Conservation (phyloP, 64 coral and sea anemone species). For the Anthopleura sola region DNA sequence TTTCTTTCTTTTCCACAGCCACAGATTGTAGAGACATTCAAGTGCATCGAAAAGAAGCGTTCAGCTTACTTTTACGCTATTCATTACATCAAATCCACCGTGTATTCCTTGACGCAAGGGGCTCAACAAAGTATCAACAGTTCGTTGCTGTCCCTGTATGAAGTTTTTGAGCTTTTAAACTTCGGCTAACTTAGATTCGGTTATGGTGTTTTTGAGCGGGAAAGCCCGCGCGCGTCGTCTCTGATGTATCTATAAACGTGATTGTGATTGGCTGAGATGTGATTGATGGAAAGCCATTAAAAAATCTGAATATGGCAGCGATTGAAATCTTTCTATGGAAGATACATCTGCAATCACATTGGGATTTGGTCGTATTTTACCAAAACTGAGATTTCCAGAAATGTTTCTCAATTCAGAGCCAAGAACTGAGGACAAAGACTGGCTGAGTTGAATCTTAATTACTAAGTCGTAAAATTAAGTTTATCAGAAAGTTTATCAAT, state of each 20-base stretch:
- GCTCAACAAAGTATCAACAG: not conserved
- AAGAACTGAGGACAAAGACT: too few relatives aligned
- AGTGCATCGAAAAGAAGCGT: constrained; percentile 23
- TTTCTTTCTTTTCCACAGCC: not conserved
- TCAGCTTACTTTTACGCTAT: not conserved
- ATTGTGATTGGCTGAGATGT: not conserved
- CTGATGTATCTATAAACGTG: not conserved
- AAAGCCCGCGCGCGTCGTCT: not conserved
- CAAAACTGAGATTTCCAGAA: too few relatives aligned
- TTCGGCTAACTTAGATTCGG: not conserved
- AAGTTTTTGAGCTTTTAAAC: constrained; percentile 6
- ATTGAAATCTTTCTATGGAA: too few relatives aligned
- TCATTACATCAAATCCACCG: not conserved
- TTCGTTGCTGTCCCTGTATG: not conserved
- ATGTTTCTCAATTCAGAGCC: too few relatives aligned
- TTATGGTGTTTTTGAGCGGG: not conserved
- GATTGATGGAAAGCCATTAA: too few relatives aligned
- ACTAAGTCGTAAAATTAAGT: too few relatives aligned
- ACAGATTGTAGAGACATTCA: constrained; percentile 10
- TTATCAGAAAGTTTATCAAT: too few relatives aligned
- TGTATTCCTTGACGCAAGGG: not conserved
- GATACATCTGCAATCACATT: too few relatives aligned
- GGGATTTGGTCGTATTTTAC: too few relatives aligned
- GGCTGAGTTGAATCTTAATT: too few relatives aligned
- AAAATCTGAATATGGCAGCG: too few relatives aligned